phyloP scores from a whole-genome alignment of 1,140 invertebrate species.

The Brachionus rubens region DNA sequence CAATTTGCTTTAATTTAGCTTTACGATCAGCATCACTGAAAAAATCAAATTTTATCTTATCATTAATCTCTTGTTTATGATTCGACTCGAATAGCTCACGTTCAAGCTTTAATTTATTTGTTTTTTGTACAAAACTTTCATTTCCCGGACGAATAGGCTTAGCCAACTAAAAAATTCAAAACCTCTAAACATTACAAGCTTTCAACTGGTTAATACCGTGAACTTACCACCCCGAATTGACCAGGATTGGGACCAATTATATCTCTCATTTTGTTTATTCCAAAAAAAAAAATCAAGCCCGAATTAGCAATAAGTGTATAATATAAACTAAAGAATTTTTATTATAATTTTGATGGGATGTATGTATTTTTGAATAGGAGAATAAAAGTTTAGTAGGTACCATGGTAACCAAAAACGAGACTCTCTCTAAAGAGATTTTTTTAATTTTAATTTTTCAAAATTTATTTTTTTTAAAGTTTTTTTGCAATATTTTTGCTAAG shows the following conservation, averaged over 20 bases:
- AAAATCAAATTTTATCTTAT: conserved; percentile 40
- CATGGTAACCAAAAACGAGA: conserved; percentile 6
- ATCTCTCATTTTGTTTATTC: conserved; percentile 41
- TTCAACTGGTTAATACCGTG: background rate
- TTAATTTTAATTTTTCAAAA: background rate
- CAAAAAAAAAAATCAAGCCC: background rate
- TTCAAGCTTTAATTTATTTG: conserved; percentile 8
- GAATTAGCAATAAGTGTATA: too few relatives aligned
- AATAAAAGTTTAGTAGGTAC: background rate
- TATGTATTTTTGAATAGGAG: background rate
- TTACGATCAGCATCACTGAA: conserved; percentile 8
- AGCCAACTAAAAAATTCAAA: background rate
- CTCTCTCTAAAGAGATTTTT: background rate
- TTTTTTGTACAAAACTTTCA: conserved; percentile 33
- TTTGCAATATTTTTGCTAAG: too few relatives aligned
- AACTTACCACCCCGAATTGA: conserved; percentile 39
- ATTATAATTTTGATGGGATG: background rate
- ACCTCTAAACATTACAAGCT: background rate
- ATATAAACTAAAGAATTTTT: too few relatives aligned
- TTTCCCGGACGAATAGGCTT: conserved; percentile 13
- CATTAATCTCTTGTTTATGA: conserved; percentile 23
- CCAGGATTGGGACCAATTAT: conserved; percentile 37
- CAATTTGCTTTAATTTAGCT: conserved; percentile 31
- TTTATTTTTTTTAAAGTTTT: too few relatives aligned
- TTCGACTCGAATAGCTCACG: background rate